Evolutionary conservation across 2,797 vertebrate species (phyloP), one percentile per base, ranked within the genome.

Genomic region (Protonibea diacanthus): DNA sequence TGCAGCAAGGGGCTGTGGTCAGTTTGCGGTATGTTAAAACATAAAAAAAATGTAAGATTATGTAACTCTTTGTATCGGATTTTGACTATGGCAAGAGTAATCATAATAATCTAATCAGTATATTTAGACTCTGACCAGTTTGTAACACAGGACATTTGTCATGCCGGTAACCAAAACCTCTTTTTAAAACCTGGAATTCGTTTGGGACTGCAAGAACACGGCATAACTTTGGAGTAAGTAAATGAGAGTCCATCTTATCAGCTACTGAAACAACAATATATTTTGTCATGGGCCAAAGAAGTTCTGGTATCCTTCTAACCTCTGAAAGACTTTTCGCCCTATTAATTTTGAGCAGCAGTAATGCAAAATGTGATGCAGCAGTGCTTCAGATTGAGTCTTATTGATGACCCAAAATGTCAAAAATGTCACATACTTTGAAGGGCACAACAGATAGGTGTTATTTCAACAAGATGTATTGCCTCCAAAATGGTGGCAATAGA

Each of bases 351-450:
- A 84, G n/a, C n/a, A n/a, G n/a, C n/a, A n/a, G n/a, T n/a, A n/a
- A n/a, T n/a, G n/a, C n/a, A n/a, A n/a, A n/a, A n/a, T 58, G 66
- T 58, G 67, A 82, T 59, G 76, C 63, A 45, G 71, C 25, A 1
- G 59, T 65, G 64, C 78, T 80, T 73, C 68, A 78, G 71, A 49
- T 64, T 86, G 66, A 80, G 81, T 90, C 80, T 75, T 83, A 70
- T 76, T 76, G 78, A 84, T 81, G 80, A 42, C 65, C 70, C 53
- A 42, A 77, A 85, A 78, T 76, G 83, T 75, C 61, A 21, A 61
- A 83, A 60, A 75, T 85, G 76, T 81, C 87, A 59, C 78, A 79
- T 80, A 88, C 82, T 75, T 38, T 81, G 63, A 84, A 88, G 84
- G 86, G 75, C 85, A 84, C 58, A 79, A 78, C 71, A 76, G 81